Conservation (phyloP, 2,113 vertebrate species). For the Ageneiosus marmoratus region DNA sequence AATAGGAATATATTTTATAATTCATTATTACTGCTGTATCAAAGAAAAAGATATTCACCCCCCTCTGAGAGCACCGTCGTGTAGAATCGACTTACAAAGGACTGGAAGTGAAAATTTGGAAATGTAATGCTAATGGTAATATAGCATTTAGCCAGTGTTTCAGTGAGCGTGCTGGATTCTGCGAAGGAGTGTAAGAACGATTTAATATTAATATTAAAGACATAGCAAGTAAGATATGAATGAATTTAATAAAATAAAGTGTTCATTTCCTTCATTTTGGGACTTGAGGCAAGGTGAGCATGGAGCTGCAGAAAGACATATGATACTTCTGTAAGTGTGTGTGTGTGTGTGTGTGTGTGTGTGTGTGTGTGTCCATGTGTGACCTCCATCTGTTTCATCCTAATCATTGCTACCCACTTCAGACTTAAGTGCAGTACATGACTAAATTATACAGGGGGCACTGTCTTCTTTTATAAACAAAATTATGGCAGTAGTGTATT, state of each 20-base stretch:
- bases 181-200: not conserved
- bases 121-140: no score
- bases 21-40: no score
- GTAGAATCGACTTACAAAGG: no score
- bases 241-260: not conserved
- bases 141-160: no score
- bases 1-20: no score
- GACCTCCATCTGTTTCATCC: not conserved
- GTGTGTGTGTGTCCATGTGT: not conserved
- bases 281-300: not conserved
- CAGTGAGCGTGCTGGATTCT: no score
- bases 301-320: not conserved
- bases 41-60: no score
- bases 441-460: slow-evolving; percentile 6
- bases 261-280: not conserved
- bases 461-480: slow-evolving; percentile 4
- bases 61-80: no score
- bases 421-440: slow-evolving; percentile 1
- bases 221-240: not conserved
- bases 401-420: not conserved
- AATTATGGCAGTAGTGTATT: not conserved
- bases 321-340: not conserved
- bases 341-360: slow-evolving; percentile 4
- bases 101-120: no score
- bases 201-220: not conserved